Conservation (phyloP, 2,113 vertebrate species). For the Hippolais icterina region DNA sequence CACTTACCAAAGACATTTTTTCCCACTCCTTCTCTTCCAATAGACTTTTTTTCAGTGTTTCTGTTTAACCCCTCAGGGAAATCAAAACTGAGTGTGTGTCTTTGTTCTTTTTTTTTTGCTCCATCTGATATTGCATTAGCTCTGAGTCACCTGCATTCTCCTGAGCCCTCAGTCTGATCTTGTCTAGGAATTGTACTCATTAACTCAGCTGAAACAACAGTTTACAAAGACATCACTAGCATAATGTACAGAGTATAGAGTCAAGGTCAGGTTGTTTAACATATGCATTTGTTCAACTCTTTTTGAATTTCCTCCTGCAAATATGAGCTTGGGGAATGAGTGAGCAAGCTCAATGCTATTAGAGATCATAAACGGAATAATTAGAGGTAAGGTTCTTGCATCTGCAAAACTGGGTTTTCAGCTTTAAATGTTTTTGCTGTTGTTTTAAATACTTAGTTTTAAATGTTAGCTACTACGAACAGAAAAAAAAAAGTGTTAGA, state of each 20-base stretch:
- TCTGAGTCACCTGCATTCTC: background rate
- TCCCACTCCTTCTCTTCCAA: background rate
- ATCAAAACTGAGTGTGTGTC: background rate
- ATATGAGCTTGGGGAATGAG: background rate
- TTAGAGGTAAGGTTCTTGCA: background rate
- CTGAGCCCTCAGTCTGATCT: background rate
- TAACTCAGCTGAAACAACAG: background rate
- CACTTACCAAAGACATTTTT: background rate
- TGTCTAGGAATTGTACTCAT: background rate
- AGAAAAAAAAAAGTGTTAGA: background rate
- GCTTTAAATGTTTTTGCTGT: background rate
- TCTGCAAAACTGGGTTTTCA: background rate
- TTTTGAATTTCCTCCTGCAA: background rate
- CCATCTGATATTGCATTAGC: background rate
- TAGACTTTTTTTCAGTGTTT: background rate
- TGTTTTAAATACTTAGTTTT: background rate
- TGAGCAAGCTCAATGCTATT: background rate
- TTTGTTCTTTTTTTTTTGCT: background rate
- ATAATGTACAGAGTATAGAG: background rate
- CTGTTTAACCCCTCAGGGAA: background rate
- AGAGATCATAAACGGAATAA: background rate
- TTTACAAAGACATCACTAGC: background rate
- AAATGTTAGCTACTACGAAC: background rate
- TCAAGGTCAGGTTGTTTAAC: constrained; percentile 6
- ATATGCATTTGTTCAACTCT: background rate